phyloP scores from a whole-genome alignment of 2,797 vertebrate species.

The Urocyon cinereoargenteus region DNA sequence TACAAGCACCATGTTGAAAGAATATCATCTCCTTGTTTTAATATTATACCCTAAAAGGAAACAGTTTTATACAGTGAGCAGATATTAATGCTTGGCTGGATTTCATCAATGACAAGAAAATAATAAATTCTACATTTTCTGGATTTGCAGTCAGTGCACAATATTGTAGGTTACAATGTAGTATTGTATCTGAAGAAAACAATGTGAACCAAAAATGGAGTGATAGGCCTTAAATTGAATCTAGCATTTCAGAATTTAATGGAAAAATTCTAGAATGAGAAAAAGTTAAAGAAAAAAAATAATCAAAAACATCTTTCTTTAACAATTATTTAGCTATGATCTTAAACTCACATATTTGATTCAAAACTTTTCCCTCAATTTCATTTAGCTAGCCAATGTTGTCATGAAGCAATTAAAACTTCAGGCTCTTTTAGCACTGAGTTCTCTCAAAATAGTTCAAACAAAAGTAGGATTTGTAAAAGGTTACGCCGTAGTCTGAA shows the following conservation, averaged over 20 bases:
- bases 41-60: constrained; percentile 30
- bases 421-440: background rate
- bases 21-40: constrained; percentile 17
- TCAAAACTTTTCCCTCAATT: background rate
- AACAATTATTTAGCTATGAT: constrained; percentile 73
- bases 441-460: background rate
- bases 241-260: constrained; percentile 71
- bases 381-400: background rate
- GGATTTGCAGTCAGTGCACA: constrained; percentile 42
- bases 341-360: constrained; percentile 60
- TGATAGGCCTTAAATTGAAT: constrained; percentile 76
- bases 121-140: constrained; percentile 67
- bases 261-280: constrained; percentile 62
- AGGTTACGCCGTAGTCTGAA: background rate
- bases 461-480: background rate
- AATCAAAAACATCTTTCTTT: constrained; percentile 51
- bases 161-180: constrained; percentile 65
- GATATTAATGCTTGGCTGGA: constrained; percentile 32
- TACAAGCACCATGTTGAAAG: background rate
- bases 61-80: constrained; percentile 55
- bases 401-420: background rate
- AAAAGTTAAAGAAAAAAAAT: constrained; percentile 70
- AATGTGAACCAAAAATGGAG: constrained; percentile 64
- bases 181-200: constrained; percentile 59
- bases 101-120: constrained; percentile 62